A percentile compares a stretch with the other conserved stretches of the same genome.
Evolutionary conservation across 2,797 vertebrate genomes (phyloP).

Genomic region (Chelonia mydas): DNA sequence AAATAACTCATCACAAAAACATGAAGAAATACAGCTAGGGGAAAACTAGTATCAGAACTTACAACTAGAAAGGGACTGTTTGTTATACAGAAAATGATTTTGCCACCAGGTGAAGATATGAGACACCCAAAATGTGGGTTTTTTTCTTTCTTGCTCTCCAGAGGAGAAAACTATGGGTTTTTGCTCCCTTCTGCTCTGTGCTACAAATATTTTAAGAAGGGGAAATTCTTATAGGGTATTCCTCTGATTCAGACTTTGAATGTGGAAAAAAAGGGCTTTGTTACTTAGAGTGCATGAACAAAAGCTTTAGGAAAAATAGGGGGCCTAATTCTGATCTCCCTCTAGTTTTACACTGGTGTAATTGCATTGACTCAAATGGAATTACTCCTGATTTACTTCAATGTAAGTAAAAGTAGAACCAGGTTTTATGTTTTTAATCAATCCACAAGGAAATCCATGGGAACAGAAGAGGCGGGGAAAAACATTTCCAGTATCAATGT

Average conservation of each 20-base stretch:
- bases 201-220: rapidly evolving
- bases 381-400: neutral
- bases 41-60: neutral
- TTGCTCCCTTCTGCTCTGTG: neutral
- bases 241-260: rapidly evolving
- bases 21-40: neutral
- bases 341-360: neutral
- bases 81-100: neutral
- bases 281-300: neutral
- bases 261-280: neutral
- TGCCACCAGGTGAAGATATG: neutral
- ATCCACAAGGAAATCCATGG: neutral
- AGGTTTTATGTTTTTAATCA: neutral
- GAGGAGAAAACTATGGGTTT: neutral
- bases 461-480: neutral
- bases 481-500: neutral
- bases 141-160: neutral
- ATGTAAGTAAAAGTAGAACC: neutral
- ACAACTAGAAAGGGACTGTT: neutral
- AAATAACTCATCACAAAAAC: neutral
- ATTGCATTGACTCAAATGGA: neutral
- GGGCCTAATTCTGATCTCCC: neutral
- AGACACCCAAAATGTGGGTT: neutral
- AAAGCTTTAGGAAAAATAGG: neutral
- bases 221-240: neutral